These are phyloP conservation scores for Enteromius anoplus DNA, from an alignment of 2,797 vertebrate species.

Conservation along the genomic window DNA sequence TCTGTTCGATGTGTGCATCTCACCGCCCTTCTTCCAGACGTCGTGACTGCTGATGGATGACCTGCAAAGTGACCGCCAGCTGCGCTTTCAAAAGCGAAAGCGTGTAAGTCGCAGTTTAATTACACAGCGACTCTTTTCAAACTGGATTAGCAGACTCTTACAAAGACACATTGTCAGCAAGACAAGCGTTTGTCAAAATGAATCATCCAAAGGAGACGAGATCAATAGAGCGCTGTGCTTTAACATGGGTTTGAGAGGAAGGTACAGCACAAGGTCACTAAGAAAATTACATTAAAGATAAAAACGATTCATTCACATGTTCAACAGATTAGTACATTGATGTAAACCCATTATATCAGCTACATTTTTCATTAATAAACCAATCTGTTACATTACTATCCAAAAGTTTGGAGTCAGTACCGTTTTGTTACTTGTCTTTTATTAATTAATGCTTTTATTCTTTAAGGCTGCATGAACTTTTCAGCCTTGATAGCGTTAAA, in stretches of 20 bases:
- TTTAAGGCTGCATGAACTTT: not conserved
- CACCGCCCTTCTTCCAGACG: not conserved
- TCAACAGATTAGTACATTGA: not conserved
- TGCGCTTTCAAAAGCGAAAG: not conserved
- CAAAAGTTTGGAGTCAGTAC: not conserved
- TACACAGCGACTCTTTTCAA: conserved; percentile 1
- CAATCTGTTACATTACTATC: not conserved
- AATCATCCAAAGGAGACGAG: not conserved
- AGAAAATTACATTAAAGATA: not conserved
- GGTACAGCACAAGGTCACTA: not conserved
- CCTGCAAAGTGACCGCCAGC: not conserved
- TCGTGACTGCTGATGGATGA: not conserved
- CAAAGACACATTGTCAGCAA: not conserved
- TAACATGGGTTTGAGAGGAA: not conserved
- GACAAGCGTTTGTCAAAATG: not conserved
- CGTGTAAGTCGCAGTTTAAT: not conserved
- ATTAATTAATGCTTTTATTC: not conserved
- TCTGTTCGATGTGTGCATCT: not conserved
- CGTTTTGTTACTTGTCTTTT: not conserved
- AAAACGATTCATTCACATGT: not conserved
- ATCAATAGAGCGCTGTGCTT: not conserved
- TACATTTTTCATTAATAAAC: not conserved
- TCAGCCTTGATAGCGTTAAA: no score
- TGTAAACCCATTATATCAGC: not conserved
- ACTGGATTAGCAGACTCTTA: not conserved